Evolutionary conservation across 53 echinoderm and acorn worm genomes (phyloP), one percentile per base, ranked within the genome.

Genomic region (Holothuria leucospilota): DNA sequence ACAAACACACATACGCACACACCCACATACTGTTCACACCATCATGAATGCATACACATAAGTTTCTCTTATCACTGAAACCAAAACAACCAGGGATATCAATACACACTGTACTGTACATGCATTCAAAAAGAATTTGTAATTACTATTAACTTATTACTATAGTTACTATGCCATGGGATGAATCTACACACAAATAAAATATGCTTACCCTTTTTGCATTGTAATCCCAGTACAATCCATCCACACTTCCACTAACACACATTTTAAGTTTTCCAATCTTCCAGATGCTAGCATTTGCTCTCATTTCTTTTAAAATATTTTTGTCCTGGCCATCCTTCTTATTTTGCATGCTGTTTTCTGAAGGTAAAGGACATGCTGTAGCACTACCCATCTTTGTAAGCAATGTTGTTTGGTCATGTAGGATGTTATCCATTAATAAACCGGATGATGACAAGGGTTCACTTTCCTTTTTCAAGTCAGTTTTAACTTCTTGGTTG

Each of bases 221-320:
- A 28, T 11, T 24, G 39, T 60, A 18, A 30, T 80, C 60, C 80
- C 80, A 80, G 56, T 61, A 80, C 14, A 80, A 38, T 20, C 80
- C 80, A 59, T 80, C 80, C 13, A 80, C 59, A 15, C 80, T 62
- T 60, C 80, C 80, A 27, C 20, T 34, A 5, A 80, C 20, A 23
- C 60, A 60, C 28, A 80, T 51, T 20, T 34, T 80, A 27, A 80
- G 61, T 61, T 80, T 80, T 13, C 80, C 80, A 30, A 80, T 26
- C 38, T 80, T 80, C 80, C 80, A 80, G 61, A 80, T 10, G 13
- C 80, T 28, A 28, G 34, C 9, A 21, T 80, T 59, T 14, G 80
- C 80, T 27, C 34, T 80, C 20, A 18, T 59, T 23, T 75, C 52
- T 51, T 46, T 52, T 46, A 11, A 46, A 20, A 59, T 34, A 29